Evolutionary conservation across 2,888 invertebrate genomes (phyloP).

Genomic region (Volucella bombylans): DNA sequence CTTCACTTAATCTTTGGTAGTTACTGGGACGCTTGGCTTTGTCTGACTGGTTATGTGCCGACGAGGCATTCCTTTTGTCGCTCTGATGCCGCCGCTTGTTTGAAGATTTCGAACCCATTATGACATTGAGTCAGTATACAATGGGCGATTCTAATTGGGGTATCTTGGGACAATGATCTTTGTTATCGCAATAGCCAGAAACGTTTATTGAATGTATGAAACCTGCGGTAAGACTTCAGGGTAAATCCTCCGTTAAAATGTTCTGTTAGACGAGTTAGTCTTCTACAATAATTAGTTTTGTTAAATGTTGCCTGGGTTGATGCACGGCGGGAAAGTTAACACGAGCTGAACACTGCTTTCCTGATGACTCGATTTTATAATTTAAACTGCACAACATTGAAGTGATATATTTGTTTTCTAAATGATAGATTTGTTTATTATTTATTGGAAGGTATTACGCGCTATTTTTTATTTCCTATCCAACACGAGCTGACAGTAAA

Average conservation of each 20-base stretch:
- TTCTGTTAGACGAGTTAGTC: constrained; percentile 30
- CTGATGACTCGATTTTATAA: constrained; percentile 15
- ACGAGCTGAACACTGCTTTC: constrained; percentile 23
- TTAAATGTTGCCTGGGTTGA: constrained; percentile 28
- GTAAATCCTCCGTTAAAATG: constrained; percentile 33
- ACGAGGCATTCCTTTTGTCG: constrained; percentile 22
- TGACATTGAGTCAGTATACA: not conserved
- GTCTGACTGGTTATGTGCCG: not conserved
- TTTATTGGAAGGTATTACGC: constrained; percentile 40
- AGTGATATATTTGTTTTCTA: not conserved
- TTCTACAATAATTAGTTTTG: constrained; percentile 16
- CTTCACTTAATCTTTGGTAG: constrained; percentile 23
- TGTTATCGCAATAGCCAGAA: not conserved
- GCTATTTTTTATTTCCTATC: constrained; percentile 44
- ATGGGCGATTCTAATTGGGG: constrained; percentile 20
- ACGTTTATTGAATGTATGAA: not conserved
- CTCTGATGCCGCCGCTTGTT: constrained; percentile 4
- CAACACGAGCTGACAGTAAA: constrained; percentile 26
- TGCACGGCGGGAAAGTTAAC: constrained; percentile 42
- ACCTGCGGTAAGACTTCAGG: constrained; percentile 36
- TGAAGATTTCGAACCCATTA: constrained; percentile 32
- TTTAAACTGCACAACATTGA: constrained; percentile 19
- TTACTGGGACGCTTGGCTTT: not conserved
- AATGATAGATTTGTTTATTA: not conserved
- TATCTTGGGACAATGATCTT: not conserved